Evolutionary conservation across 2,797 vertebrate genomes (phyloP).

Genomic region (Melanogrammus aeglefinus): DNA sequence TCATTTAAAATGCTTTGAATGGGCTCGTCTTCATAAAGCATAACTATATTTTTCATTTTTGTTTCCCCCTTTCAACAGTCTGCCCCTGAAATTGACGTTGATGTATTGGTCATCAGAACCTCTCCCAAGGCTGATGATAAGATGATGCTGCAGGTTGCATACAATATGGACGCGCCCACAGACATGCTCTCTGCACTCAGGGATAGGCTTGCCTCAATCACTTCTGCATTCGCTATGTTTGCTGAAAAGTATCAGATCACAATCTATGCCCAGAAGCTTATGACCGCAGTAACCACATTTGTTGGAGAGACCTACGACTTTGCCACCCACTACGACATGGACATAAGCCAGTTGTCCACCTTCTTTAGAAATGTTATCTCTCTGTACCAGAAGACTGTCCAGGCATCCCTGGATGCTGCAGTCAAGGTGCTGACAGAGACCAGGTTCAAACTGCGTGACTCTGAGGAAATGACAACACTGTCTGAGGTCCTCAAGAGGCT

Average conservation of each 20-base stretch:
- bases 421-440: slow-evolving; percentile 76
- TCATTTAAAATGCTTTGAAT: not conserved
- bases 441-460: slow-evolving; percentile 75
- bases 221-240: slow-evolving; percentile 64
- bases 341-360: slow-evolving; percentile 68
- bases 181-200: slow-evolving; percentile 72
- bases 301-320: slow-evolving; percentile 60
- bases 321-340: slow-evolving; percentile 53
- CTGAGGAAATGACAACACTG: slow-evolving; percentile 64
- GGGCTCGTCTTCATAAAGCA: not conserved
- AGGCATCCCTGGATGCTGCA: slow-evolving; percentile 68
- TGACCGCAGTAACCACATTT: slow-evolving; percentile 55
- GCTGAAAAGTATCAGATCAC: slow-evolving; percentile 74
- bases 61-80: slow-evolving; percentile 66
- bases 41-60: not conserved
- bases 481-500: slow-evolving; percentile 68
- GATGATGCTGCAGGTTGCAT: slow-evolving; percentile 72
- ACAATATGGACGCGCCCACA: slow-evolving; percentile 73
- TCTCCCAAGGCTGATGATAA: slow-evolving; percentile 54
- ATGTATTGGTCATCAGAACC: slow-evolving; percentile 74
- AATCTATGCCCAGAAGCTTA: slow-evolving; percentile 66
- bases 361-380: slow-evolving; percentile 63
- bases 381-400: slow-evolving; percentile 47
- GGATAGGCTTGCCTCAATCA: slow-evolving; percentile 70
- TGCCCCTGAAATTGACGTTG: slow-evolving; percentile 74